These are phyloP conservation scores for Tringa solitaria DNA, from an alignment of 2,113 vertebrate genomes.

Conservation along the genomic window DNA sequence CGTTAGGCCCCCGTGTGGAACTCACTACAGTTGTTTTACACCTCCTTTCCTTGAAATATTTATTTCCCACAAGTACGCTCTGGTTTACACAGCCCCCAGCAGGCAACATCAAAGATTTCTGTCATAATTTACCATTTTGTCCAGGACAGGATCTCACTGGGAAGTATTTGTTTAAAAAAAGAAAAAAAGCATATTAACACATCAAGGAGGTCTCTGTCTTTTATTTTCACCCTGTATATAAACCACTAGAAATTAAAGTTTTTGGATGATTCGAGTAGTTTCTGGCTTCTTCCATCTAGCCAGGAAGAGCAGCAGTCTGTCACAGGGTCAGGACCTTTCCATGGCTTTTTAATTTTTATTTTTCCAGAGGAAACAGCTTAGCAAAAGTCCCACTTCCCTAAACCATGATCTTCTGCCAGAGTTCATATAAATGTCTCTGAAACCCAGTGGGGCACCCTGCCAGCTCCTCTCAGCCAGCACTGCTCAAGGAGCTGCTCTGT, in stretches of 20 bases:
- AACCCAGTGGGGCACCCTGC: accelerated
- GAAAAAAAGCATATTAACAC: background rate
- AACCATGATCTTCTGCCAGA: background rate
- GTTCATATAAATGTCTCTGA: background rate
- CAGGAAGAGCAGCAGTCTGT: background rate
- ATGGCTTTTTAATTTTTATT: background rate
- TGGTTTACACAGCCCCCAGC: background rate
- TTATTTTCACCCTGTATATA: background rate
- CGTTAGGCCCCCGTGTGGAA: accelerated
- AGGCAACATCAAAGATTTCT: background rate
- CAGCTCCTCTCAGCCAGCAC: accelerated
- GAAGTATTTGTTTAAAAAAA: background rate
- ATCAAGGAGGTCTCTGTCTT: accelerated
- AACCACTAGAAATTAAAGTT: background rate
- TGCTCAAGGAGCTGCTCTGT: background rate
- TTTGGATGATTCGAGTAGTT: background rate
- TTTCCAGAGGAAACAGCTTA: background rate
- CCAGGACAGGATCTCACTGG: background rate
- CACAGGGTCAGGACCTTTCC: background rate
- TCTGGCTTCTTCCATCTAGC: background rate
- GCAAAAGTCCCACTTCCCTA: background rate
- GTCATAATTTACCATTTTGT: background rate
- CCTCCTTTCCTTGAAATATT: background rate
- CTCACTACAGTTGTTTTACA: background rate
- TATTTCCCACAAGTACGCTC: background rate